phyloP scores from a whole-genome alignment of 2,113 vertebrate genomes.

The Ellobius talpinus region DNA sequence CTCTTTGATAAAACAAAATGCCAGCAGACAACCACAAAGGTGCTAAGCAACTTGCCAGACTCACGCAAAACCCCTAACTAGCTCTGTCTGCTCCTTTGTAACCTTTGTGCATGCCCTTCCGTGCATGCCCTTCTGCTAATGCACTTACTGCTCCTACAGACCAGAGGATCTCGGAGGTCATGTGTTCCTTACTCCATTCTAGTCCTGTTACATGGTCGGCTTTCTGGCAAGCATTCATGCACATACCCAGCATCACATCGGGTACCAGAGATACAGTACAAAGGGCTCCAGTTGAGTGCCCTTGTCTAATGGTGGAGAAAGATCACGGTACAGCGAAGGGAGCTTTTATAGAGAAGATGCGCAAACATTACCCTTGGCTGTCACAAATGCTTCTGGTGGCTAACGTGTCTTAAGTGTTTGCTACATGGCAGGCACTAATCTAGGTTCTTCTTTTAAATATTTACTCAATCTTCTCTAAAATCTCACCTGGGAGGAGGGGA shows the following conservation, averaged over 20 bases:
- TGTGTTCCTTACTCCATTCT: not conserved
- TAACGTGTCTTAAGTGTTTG: not conserved
- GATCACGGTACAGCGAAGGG: not conserved
- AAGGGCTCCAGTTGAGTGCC: not conserved
- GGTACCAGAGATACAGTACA: not conserved
- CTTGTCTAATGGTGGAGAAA: not conserved
- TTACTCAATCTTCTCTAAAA: constrained; percentile 43
- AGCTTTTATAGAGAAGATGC: not conserved
- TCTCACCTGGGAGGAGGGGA: not conserved
- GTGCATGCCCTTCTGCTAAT: not conserved
- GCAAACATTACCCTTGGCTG: not conserved
- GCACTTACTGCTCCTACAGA: not conserved
- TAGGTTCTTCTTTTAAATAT: not conserved
- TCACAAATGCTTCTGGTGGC: not conserved
- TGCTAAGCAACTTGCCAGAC: not conserved
- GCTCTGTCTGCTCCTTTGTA: not conserved
- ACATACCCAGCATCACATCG: not conserved
- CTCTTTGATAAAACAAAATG: not conserved
- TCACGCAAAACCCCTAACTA: not conserved
- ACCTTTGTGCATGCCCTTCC: not conserved
- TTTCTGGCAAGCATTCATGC: not conserved
- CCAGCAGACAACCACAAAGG: not conserved
- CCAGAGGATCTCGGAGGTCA: not conserved
- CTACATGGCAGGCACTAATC: not conserved
- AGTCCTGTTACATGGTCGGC: not conserved